A percentile compares a stretch with the other conserved stretches of the same genome.
phyloP scores from a whole-genome alignment of 2,797 vertebrate species.

The Bucorvus abyssinicus region DNA sequence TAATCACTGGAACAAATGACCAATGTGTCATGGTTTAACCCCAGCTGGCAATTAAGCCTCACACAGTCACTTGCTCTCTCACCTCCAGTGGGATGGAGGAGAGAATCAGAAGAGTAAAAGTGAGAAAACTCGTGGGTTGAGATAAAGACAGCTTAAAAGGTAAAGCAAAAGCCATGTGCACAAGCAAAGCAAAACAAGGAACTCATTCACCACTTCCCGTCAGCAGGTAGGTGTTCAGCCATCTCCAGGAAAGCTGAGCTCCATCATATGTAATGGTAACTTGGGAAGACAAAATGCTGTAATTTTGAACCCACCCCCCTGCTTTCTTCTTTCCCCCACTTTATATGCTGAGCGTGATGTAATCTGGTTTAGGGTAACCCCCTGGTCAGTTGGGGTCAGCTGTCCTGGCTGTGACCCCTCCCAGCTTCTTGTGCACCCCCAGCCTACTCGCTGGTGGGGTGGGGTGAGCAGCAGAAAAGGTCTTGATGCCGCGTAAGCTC shows the following conservation, averaged over 20 bases:
- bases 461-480: neutral
- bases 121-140: neutral
- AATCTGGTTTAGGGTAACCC: too few relatives aligned
- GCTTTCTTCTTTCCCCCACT: neutral
- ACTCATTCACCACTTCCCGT: neutral
- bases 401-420: neutral
- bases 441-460: neutral
- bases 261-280: too few relatives aligned
- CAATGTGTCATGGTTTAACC: neutral
- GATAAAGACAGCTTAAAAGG: neutral
- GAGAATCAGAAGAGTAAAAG: neutral
- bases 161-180: neutral
- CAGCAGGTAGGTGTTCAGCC: too few relatives aligned
- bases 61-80: neutral
- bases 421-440: neutral
- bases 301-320: neutral
- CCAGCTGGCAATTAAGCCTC: neutral
- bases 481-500: neutral
- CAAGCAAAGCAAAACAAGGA: neutral
- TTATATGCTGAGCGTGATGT: neutral
- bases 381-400: neutral
- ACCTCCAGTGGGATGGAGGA: neutral
- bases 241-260: neutral
- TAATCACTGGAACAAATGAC: conserved; percentile 10
- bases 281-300: neutral